Conservation (phyloP, 2,113 vertebrate species). For the Xiphophorus maculatus region DNA sequence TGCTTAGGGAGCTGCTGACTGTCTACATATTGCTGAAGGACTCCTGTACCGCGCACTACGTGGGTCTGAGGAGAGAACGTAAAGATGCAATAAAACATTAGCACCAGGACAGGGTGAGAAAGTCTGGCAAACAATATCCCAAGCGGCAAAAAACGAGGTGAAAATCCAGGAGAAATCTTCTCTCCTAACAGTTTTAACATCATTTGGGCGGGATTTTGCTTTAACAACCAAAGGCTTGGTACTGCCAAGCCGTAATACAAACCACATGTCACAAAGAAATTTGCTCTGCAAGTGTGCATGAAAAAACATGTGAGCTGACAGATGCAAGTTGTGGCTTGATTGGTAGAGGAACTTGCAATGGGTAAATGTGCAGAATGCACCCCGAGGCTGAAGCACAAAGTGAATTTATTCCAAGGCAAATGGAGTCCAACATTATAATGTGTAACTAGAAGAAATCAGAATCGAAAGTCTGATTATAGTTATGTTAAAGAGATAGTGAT, state of each 20-base stretch:
- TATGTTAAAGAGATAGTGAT: too few species aligned
- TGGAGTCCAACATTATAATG: too few species aligned
- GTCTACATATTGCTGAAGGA: constrained; percentile 84
- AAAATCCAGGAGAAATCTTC: background rate
- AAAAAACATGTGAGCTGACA: constrained; percentile 3
- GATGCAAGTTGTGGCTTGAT: background rate
- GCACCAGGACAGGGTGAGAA: background rate
- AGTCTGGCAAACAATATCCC: background rate
- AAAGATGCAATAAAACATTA: background rate
- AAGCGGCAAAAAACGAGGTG: background rate
- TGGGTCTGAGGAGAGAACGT: constrained; percentile 70
- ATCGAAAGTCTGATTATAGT: too few species aligned
- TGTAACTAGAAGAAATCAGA: too few species aligned
- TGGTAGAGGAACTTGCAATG: background rate
- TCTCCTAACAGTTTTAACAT: background rate
- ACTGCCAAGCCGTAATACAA: constrained; percentile 10
- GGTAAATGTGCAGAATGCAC: background rate
- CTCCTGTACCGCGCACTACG: constrained; percentile 67
- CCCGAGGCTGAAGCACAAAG: too few species aligned
- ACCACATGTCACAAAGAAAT: constrained; percentile 20
- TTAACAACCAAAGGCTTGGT: constrained; percentile 1
- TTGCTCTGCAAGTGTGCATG: background rate
- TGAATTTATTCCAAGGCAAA: too few species aligned
- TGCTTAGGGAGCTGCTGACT: constrained; percentile 81
- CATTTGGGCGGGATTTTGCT: background rate